phyloP scores from a whole-genome alignment of 2,113 vertebrate genomes.

The Aegotheles bennettii region DNA sequence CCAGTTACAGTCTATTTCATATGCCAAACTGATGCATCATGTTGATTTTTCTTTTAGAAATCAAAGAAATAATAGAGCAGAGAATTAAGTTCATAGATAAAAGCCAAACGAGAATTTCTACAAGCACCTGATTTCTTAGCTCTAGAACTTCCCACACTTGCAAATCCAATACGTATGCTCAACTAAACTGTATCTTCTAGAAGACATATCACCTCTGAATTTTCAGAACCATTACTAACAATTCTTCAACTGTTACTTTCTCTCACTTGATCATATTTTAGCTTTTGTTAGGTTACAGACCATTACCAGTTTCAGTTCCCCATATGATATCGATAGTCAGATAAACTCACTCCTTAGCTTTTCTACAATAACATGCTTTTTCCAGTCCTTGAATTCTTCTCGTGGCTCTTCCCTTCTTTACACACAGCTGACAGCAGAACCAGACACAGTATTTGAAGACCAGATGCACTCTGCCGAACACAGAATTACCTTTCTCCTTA shows the following conservation, averaged over 20 bases:
- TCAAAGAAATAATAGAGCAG: background rate
- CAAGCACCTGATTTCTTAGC: background rate
- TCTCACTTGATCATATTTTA: background rate
- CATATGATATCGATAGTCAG: fast-evolving
- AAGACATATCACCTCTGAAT: background rate
- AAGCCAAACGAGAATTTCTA: background rate
- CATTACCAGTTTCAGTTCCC: background rate
- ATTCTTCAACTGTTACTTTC: background rate
- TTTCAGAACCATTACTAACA: background rate
- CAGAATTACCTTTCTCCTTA: background rate
- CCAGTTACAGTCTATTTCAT: background rate
- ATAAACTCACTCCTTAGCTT: background rate
- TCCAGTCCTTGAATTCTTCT: background rate
- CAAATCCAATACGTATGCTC: background rate
- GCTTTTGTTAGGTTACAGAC: background rate
- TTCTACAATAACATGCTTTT: background rate
- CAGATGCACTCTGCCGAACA: background rate
- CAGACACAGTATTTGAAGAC: background rate
- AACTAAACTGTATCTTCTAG: background rate
- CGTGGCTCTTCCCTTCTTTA: background rate
- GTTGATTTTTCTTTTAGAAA: background rate
- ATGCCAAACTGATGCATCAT: background rate
- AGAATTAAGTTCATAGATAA: background rate
- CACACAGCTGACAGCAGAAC: background rate
- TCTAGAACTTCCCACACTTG: background rate